Conservation (phyloP, 1,140 invertebrate species). For the Hyles euphorbiae region DNA sequence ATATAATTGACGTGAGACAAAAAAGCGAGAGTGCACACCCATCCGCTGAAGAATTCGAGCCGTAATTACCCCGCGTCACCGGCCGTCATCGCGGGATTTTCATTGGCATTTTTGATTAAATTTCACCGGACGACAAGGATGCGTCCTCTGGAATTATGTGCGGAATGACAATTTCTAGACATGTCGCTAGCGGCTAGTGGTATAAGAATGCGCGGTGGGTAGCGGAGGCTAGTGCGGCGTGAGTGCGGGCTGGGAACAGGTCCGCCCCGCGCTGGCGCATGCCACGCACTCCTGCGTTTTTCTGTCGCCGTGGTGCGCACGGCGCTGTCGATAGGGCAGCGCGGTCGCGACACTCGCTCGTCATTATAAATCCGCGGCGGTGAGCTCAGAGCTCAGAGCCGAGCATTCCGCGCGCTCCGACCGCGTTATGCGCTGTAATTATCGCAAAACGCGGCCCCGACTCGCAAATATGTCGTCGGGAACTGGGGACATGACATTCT, state of each 20-base stretch:
- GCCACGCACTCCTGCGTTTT: constrained; percentile 50
- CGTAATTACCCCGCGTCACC: constrained; percentile 58
- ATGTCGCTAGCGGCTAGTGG: constrained; percentile 59
- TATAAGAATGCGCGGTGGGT: constrained; percentile 48
- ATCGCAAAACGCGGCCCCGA: constrained; percentile 67
- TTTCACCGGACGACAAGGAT: constrained; percentile 54
- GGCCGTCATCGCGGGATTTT: constrained; percentile 44
- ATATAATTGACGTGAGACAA: constrained; percentile 73
- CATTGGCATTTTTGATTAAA: constrained; percentile 61
- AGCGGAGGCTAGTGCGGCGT: constrained; percentile 31
- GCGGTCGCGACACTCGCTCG: constrained; percentile 57
- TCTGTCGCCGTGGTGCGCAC: constrained; percentile 24
- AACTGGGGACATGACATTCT: constrained; percentile 72
- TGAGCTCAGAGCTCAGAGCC: constrained; percentile 66
- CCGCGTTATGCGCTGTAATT: constrained; percentile 70
- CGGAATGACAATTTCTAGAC: constrained; percentile 71
- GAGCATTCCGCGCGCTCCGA: constrained; percentile 57
- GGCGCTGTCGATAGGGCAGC: constrained; percentile 51
- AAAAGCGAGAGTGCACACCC: constrained; percentile 69
- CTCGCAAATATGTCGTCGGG: constrained; percentile 72
- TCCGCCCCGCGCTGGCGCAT: constrained; percentile 42
- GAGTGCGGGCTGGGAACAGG: constrained; percentile 47
- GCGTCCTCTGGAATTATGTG: constrained; percentile 65
- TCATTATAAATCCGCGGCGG: constrained; percentile 70
- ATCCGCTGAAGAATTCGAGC: constrained; percentile 54